Percentiles rank a stretch among this genome's conserved stretches.
Evolutionary conservation across 2,113 vertebrate genomes (phyloP).

Genomic region (Agapornis roseicollis): DNA sequence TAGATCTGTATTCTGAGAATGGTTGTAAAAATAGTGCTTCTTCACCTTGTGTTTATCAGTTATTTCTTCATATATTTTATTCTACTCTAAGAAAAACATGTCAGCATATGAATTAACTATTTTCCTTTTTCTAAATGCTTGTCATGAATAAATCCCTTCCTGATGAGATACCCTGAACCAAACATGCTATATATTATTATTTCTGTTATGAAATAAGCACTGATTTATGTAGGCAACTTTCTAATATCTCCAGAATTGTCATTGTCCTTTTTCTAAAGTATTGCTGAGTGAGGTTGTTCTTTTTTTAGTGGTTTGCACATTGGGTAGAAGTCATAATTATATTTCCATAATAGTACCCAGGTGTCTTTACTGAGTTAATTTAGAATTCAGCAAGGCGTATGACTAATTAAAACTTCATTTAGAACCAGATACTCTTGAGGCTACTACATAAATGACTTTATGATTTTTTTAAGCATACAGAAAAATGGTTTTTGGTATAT

Average conservation of each 20-base stretch:
- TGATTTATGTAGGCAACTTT: neutral
- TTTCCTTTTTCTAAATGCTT: neutral
- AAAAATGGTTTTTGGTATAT: neutral
- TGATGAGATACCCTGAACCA: neutral
- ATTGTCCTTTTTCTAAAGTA: neutral
- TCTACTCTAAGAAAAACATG: neutral
- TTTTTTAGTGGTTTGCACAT: neutral
- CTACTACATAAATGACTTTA: slow-evolving; percentile 17
- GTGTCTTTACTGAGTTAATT: slow-evolving; percentile 36
- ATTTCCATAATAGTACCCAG: slow-evolving; percentile 17
- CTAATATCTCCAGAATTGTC: neutral
- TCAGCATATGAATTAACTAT: neutral
- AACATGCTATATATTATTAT: neutral
- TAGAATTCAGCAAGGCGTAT: neutral
- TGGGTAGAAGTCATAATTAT: neutral
- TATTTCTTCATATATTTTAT: neutral
- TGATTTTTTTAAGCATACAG: slow-evolving; percentile 32
- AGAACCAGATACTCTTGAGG: slow-evolving; percentile 28
- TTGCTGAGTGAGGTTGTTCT: neutral
- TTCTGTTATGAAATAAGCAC: neutral
- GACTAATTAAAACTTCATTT: slow-evolving; percentile 64
- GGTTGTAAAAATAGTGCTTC: neutral
- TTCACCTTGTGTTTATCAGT: neutral
- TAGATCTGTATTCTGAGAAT: neutral
- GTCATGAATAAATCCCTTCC: neutral